Evolutionary conservation across 2,797 vertebrate genomes (phyloP), one percentile per base, ranked within the genome.

Genomic region (Morelia viridis): DNA sequence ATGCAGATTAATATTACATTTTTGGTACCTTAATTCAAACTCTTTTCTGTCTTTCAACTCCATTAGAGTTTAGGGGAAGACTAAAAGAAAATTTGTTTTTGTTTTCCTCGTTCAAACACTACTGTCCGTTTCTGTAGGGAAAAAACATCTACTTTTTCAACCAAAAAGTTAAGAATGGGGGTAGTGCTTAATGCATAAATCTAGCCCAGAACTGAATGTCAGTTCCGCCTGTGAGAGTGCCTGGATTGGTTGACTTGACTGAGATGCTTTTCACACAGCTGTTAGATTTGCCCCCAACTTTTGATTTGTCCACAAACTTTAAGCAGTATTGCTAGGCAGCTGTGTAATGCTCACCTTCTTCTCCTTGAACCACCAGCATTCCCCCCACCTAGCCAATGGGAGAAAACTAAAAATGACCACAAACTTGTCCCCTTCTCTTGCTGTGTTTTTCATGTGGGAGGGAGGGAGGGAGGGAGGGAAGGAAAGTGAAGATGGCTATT

Each of bases 11-110:
- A 96, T 93, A 95, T 96, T 96, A 97, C 94, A 95, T 97, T 97
- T 98, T 98, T 98, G 97, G 97, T 98, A 98, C 97, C 96, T 92
- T 96, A 94, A 91, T 96, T 76, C 53, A 89, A 91, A 85, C 90
- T 91, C 94, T 61, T 68, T 46, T 93, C 92, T 56, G 35, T 26
- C 8, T 92, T 46, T 94, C 4, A 11, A 91, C 88, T 87, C 92
- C 10, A 0, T 65, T 60, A 12, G 86, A 93, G 41, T 90, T 95
- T 92, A 88, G 90, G 83, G 89, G 89, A 93, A 91, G 12, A 64
- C 56, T 60, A 53, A 3, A 85, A 85, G 10, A 65, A 68, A 1
- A 1, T 35, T 35, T 35, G 1, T 35, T 35, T 35, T 35, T 35
- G 35, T 35, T 62, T 88, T 71, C 90, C 76, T 92, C 90, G 35